Percentiles rank a stretch among this genome's conserved stretches.
Conservation (phyloP, 1,140 invertebrate genomes). For the Tigriopus japonicus region DNA sequence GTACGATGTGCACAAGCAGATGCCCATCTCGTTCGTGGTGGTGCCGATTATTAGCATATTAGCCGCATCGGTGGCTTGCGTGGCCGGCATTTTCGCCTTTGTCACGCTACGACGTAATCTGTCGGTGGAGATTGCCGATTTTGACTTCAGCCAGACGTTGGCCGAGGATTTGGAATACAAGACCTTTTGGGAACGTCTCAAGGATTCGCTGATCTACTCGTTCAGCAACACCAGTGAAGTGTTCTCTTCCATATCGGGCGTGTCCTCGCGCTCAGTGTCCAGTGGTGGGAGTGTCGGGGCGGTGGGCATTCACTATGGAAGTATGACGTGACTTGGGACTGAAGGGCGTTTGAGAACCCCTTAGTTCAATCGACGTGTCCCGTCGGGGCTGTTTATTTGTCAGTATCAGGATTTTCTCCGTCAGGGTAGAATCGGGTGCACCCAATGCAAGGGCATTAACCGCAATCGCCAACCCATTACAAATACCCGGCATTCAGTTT, state of each 20-base stretch:
- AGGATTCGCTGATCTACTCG: background rate
- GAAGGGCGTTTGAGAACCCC: too few species aligned
- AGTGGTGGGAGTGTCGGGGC: background rate
- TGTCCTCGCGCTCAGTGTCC: background rate
- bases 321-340: background rate
- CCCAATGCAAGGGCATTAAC: too few species aligned
- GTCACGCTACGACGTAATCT: background rate
- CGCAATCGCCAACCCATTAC: too few species aligned
- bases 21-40: background rate
- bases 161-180: constrained; percentile 1
- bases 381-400: too few species aligned
- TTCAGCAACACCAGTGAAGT: background rate
- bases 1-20: background rate
- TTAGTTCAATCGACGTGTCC: too few species aligned
- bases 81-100: background rate
- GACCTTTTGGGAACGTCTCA: constrained; percentile 1
- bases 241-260: background rate
- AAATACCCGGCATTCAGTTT: too few species aligned
- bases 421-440: too few species aligned
- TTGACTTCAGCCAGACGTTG: background rate
- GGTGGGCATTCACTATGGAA: constrained; percentile 7
- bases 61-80: background rate
- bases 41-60: background rate
- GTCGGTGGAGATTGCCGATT: background rate
- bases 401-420: too few species aligned